Conservation (phyloP, 1,140 invertebrate species). For the Drosophila dunni region DNA sequence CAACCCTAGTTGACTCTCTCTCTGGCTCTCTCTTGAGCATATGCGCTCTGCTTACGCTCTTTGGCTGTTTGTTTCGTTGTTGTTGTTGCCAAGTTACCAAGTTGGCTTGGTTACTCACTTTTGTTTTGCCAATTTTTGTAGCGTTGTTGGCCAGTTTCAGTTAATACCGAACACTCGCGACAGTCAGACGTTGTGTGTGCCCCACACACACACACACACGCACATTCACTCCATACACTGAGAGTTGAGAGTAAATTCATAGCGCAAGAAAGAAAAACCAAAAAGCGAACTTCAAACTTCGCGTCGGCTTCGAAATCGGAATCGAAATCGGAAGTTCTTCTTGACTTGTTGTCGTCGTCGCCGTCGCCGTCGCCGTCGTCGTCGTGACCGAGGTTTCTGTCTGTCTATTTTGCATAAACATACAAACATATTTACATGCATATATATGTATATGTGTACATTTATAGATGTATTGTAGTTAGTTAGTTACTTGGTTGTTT, state of each 20-base stretch:
- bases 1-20: conserved; percentile 34
- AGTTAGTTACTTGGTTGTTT: conserved; percentile 47
- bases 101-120: conserved; percentile 78
- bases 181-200: conserved; percentile 49
- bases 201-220: conserved; percentile 25
- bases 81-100: conserved; percentile 79
- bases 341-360: conserved; percentile 56
- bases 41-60: conserved; percentile 25
- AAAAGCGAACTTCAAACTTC: conserved; percentile 43
- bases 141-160: conserved; percentile 64
- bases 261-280: conserved; percentile 30
- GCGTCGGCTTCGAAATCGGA: conserved; percentile 51
- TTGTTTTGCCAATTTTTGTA: conserved; percentile 82
- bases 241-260: conserved; percentile 31
- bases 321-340: conserved; percentile 73
- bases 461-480: conserved; percentile 22
- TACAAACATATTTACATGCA: conserved; percentile 20
- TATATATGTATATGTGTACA: conserved; percentile 27
- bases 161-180: conserved; percentile 71
- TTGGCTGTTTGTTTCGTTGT: conserved; percentile 48
- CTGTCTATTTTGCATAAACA: conserved; percentile 36
- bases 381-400: conserved; percentile 74
- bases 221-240: conserved; percentile 20
- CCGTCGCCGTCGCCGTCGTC: conserved; percentile 56
- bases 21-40: conserved; percentile 18